phyloP scores from a whole-genome alignment of 2,113 vertebrate genomes.

The Nerophis lumbriciformis region DNA sequence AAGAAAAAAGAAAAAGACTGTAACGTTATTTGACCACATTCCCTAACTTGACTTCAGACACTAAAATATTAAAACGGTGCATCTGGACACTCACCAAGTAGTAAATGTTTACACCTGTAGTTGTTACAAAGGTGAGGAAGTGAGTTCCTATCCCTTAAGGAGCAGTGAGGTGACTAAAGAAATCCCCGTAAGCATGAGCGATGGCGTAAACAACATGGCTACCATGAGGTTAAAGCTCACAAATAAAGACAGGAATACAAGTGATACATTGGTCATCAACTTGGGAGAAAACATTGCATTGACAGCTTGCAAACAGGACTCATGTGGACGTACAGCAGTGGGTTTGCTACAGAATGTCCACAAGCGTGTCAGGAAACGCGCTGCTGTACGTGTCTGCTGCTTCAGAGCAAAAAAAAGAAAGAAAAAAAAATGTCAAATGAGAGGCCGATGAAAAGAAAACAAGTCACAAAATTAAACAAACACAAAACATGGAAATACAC shows the following conservation, averaged over 20 bases:
- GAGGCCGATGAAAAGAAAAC: slow-evolving; percentile 63
- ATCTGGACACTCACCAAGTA: slow-evolving; percentile 8
- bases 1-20: slow-evolving; percentile 19
- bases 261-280: slow-evolving; percentile 55
- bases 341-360: slow-evolving; percentile 26
- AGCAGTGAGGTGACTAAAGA: background rate
- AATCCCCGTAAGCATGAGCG: background rate
- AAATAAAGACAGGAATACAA: slow-evolving; percentile 63
- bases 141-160: background rate
- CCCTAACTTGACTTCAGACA: background rate
- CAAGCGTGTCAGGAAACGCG: slow-evolving; percentile 48
- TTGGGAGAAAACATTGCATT: slow-evolving; percentile 65
- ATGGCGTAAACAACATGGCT: slow-evolving; percentile 19
- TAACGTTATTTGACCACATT: slow-evolving; percentile 11
- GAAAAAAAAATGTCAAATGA: slow-evolving; percentile 57
- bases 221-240: slow-evolving; percentile 47
- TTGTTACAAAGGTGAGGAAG: background rate
- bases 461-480: slow-evolving; percentile 61
- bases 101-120: background rate
- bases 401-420: slow-evolving; percentile 57
- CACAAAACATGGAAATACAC: slow-evolving; percentile 66
- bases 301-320: slow-evolving; percentile 63
- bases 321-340: slow-evolving; percentile 66
- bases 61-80: slow-evolving; percentile 16
- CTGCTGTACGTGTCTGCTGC: slow-evolving; percentile 67